Evolutionary conservation across 2,888 invertebrate species (phyloP).

Genomic region (Eustalomyia histrio): DNA sequence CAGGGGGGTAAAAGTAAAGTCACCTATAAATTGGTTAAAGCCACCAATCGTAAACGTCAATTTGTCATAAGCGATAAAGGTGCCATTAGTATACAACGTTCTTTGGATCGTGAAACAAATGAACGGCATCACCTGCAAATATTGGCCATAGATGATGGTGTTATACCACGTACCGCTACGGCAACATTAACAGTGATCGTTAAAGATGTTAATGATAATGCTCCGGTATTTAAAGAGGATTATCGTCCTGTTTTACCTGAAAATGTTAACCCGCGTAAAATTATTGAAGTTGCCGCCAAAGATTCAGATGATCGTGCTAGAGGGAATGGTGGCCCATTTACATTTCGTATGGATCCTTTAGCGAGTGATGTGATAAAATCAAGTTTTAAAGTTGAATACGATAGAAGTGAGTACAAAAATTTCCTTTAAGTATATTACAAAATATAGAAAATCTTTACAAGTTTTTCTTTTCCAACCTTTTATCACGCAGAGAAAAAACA

Average conservation of each 20-base stretch:
- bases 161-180: constrained; percentile 93
- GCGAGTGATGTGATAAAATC: constrained; percentile 95
- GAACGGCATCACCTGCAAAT: constrained; percentile 96
- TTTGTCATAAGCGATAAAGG: constrained; percentile 96
- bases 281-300: constrained; percentile 93
- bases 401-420: constrained; percentile 86
- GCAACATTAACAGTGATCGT: constrained; percentile 95
- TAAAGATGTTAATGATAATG: constrained; percentile 96
- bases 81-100: constrained; percentile 94
- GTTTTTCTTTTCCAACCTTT: no score
- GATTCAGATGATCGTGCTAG: constrained; percentile 95
- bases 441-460: no score
- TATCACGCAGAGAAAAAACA: no score
- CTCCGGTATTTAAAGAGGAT: constrained; percentile 93
- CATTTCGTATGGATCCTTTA: constrained; percentile 93
- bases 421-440: not conserved
- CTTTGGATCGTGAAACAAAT: constrained; percentile 94
- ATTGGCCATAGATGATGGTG: constrained; percentile 94
- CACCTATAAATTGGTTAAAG: constrained; percentile 92
- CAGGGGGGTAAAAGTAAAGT: constrained; percentile 94
- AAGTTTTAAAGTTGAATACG: constrained; percentile 97
- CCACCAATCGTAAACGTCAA: constrained; percentile 93
- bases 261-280: constrained; percentile 92
- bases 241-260: constrained; percentile 94
- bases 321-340: constrained; percentile 96